phyloP scores from a whole-genome alignment of 2,888 invertebrate species.

The Pachydiplax longipennis region DNA sequence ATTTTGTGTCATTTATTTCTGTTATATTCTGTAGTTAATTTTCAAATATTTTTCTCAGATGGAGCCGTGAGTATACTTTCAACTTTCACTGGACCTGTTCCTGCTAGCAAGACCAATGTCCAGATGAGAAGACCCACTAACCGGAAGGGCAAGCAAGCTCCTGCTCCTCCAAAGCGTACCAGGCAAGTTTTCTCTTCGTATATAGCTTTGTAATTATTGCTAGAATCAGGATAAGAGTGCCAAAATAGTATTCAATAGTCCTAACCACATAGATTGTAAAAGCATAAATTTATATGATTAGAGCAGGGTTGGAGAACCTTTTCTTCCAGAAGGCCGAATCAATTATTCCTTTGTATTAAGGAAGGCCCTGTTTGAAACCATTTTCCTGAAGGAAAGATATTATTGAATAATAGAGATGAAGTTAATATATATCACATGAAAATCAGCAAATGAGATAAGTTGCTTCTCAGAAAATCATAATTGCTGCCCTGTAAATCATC shows the following conservation, averaged over 20 bases:
- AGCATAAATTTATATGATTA: background rate
- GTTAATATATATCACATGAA: too few relatives aligned
- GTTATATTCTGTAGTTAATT: background rate
- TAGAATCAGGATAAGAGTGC: background rate
- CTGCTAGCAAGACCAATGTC: constrained; percentile 70
- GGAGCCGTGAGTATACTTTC: constrained; percentile 67
- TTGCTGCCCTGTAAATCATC: too few relatives aligned
- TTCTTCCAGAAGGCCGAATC: too few relatives aligned
- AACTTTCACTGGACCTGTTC: constrained; percentile 66
- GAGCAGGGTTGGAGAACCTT: too few relatives aligned
- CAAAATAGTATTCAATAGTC: too few relatives aligned
- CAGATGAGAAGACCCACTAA: constrained; percentile 87
- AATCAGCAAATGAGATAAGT: too few relatives aligned
- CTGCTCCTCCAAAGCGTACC: constrained; percentile 94
- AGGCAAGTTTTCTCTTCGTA: constrained; percentile 66
- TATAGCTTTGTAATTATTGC: background rate
- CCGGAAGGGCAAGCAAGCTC: constrained; percentile 91
- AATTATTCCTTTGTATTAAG: too few relatives aligned
- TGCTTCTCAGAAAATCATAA: too few relatives aligned
- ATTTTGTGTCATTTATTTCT: background rate
- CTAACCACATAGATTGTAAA: too few relatives aligned
- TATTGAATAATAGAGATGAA: too few relatives aligned
- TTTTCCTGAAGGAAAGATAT: too few relatives aligned
- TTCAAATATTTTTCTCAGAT: constrained; percentile 57
- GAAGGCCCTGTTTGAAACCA: too few relatives aligned